A percentile compares a stretch with the other conserved stretches of the same genome.
phyloP scores from a whole-genome alignment of 2,797 vertebrate genomes.

The Percopsis omiscomaycus region DNA sequence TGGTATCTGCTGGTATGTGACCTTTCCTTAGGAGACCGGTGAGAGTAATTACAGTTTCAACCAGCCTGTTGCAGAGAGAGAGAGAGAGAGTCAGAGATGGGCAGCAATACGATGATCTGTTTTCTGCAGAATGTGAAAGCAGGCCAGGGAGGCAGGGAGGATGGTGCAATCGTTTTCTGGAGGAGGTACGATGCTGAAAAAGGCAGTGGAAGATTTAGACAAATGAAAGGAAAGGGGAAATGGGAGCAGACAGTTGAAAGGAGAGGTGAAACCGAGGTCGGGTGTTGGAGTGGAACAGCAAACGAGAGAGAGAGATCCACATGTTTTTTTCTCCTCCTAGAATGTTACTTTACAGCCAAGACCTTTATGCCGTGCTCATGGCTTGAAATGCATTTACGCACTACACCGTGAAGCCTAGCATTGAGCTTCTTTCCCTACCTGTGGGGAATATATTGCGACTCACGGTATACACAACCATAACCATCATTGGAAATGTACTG shows the following conservation, averaged over 20 bases:
- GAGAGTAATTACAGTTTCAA: slow-evolving; percentile 49
- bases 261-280: background rate
- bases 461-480: too few relatives aligned
- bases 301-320: slow-evolving; percentile 40
- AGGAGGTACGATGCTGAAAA: background rate
- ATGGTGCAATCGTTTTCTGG: background rate
- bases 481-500: too few relatives aligned
- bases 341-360: slow-evolving; percentile 44
- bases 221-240: background rate
- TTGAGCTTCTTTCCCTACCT: slow-evolving; percentile 15
- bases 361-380: slow-evolving; percentile 25
- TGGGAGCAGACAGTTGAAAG: background rate
- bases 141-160: background rate
- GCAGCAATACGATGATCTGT: slow-evolving; percentile 4
- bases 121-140: slow-evolving; percentile 3
- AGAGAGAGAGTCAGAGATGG: slow-evolving; percentile 16
- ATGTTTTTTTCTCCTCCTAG: slow-evolving; percentile 11
- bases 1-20: slow-evolving; percentile 60
- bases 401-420: slow-evolving; percentile 7
- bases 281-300: background rate
- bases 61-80: slow-evolving; percentile 24
- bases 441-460: background rate
- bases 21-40: slow-evolving; percentile 45
- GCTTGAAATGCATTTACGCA: slow-evolving; percentile 59
- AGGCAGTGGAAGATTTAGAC: background rate